Percentiles rank a stretch among this genome's conserved stretches.
phyloP scores from a whole-genome alignment of 2,888 invertebrate species.

The Trachelus stipa region DNA sequence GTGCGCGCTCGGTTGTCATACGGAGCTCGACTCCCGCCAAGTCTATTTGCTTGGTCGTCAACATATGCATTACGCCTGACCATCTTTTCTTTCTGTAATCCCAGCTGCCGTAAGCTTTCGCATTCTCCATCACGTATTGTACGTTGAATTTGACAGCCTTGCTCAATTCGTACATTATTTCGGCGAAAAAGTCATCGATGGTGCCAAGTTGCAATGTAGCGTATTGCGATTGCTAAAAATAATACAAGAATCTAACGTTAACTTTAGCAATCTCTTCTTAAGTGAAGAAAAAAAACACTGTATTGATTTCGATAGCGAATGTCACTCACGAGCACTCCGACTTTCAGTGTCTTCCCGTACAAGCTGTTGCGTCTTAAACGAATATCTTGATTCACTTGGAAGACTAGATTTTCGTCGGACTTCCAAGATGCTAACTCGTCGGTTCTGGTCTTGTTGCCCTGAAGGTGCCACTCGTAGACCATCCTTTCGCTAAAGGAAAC shows the following conservation, averaged over 20 bases:
- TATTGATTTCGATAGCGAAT: neutral
- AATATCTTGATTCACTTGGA: neutral
- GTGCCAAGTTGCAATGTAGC: neutral
- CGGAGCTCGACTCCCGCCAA: constrained; percentile 48
- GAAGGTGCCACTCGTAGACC: neutral
- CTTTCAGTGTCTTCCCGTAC: neutral
- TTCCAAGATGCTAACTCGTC: neutral
- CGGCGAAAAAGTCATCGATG: constrained; percentile 19
- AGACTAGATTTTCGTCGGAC: neutral
- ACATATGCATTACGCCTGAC: constrained; percentile 48
- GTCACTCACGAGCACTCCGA: neutral
- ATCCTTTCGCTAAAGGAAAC: neutral
- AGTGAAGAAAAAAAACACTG: neutral
- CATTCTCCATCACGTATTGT: constrained; percentile 7
- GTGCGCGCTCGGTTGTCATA: constrained; percentile 40
- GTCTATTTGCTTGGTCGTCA: constrained; percentile 39
- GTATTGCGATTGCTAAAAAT: neutral
- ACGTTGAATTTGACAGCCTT: constrained; percentile 48
- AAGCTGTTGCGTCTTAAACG: neutral
- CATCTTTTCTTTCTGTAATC: constrained; percentile 32
- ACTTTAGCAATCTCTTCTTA: neutral
- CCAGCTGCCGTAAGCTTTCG: constrained; percentile 40
- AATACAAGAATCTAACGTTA: neutral
- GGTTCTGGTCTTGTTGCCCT: neutral
- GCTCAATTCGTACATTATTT: constrained; percentile 42